Base-by-base conservation (phyloP, 2,888 invertebrate genomes). In the Frankliniella fusca region DNA sequence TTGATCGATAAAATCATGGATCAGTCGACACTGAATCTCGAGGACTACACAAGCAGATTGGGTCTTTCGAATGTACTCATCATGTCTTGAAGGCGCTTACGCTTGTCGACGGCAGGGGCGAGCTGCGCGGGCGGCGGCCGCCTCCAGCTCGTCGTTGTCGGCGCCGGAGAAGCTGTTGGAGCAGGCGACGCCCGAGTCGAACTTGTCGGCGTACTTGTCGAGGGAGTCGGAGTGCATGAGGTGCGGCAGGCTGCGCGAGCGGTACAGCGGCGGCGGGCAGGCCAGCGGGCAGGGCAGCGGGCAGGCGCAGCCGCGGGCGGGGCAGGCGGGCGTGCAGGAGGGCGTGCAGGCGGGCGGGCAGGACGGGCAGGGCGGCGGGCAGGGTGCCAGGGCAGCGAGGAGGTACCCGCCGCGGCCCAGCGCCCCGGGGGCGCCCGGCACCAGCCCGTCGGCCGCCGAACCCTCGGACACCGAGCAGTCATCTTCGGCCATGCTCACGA, bases 111-210 rank as follows among this genome's bases (percentile, higher is more conserved):
- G 70, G 70, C 70, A 76, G 10, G 70, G 70, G 23, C 70, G 23
- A 1, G 27, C 70, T 12, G 23, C 12, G 23, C 27, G n/a, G 23
- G 70, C 70, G 8, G 70, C 70, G 70, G 27, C 70, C 23, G 27
- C 70, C 1, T 76, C 70, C 23, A 76, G 27, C 23, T 76, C 70
- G 27, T 76, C 70, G 70, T 76, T 23, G 23, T 76, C 70, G 27
- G 27, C 70, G 70, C 70, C 70, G 70, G 70, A 76, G 70, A 76
- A 76, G 70, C 70, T 76, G 23, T 23, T 27, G 70, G 70, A 76
- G 70, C 70, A 76, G 70, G 70, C 70, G 70, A 76, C 70, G 70
- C 70, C 70, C 27, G 70, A 76, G 70, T 76, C 70, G 70, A 76
- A 76, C 70, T 76, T 76, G 70, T 76, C 70, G 70, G 23, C 70